Base-by-base conservation (phyloP, 2,797 vertebrate species). In the Manis crassicaudata region DNA sequence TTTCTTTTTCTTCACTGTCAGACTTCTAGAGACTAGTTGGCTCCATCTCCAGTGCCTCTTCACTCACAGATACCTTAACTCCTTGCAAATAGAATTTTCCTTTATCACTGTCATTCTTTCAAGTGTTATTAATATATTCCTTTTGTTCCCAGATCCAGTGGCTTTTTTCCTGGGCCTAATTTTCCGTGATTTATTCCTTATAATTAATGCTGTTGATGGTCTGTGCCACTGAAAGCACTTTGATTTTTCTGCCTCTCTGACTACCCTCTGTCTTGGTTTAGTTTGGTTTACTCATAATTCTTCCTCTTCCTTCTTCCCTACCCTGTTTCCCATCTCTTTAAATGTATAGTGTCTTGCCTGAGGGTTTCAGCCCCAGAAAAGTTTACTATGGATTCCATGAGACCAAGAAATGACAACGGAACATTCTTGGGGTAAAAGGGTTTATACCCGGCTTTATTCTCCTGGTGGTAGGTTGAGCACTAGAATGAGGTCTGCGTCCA, bases 41-140 rank as follows among this genome's bases (percentile, higher is more conserved):
- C 56, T 77, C 20, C 70, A 0, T 82, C 46, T 72, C 56, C 37
- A 56, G 23, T 12, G 11, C 56, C 60, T 86, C 25, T 21, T 37
- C 65, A 60, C n/a, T 85, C 65, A 58, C 68, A 46, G 16, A 40
- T 52, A 37, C 68, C n/a, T 43, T 56, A 88, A 29, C 37, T 92
- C 58, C 79, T 40, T 94, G 72, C 29, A 94, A 75, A 75, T 50
- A 62, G 80, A 75, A 46, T 84, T 80, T 85, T 54, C 75, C 60
- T 11, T 62, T 68, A 75, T 46, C 76, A 35, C 13, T 72, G 17
- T 14, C 32, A 27, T n/a, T 91, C 67, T 77, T 62, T 94, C 25
- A 77, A 14, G 35, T 54, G 27, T 92, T 32, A 83, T 12, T 62
- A 32, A 62, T 56, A 46, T 17, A 16, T 73, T 92, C 77, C 32